A percentile compares a stretch with the other conserved stretches of the same genome.
These are phyloP conservation scores for Nibea albiflora DNA, from an alignment of 2,113 vertebrate genomes.

Conservation along the genomic window DNA sequence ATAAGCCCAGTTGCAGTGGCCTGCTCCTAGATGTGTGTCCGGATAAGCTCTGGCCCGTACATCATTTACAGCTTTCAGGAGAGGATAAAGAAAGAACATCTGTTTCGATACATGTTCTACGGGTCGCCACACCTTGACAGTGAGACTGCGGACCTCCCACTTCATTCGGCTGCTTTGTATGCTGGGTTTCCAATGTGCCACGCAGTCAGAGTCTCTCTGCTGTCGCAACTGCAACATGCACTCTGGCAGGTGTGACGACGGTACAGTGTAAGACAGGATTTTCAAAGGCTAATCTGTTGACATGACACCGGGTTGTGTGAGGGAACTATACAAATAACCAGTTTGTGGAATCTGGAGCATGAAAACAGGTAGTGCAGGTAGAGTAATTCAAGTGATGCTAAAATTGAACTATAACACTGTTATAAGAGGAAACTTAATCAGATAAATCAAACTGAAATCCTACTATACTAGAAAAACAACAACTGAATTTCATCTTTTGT, in stretches of 20 bases:
- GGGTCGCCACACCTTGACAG: slow-evolving; percentile 46
- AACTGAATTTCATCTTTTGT: not conserved
- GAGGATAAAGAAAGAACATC: slow-evolving; percentile 61
- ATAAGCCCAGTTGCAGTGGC: slow-evolving; percentile 61
- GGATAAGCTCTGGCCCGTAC: slow-evolving; percentile 58
- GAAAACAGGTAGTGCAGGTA: not conserved
- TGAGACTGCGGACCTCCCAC: slow-evolving; percentile 28
- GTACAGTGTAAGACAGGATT: slow-evolving; percentile 48
- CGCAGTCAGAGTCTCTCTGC: slow-evolving; percentile 13
- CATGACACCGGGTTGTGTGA: slow-evolving; percentile 22
- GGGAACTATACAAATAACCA: slow-evolving; percentile 13
- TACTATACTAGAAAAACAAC: too few relatives aligned
- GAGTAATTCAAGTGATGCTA: not conserved
- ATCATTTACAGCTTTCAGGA: slow-evolving; percentile 56
- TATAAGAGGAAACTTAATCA: not conserved
- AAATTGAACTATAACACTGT: not conserved
- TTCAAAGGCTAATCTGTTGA: slow-evolving; percentile 54
- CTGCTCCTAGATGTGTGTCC: slow-evolving; percentile 49
- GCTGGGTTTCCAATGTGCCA: slow-evolving; percentile 51
- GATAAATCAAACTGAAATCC: not conserved
- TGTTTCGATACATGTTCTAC: slow-evolving; percentile 54
- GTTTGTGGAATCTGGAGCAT: slow-evolving; percentile 24
- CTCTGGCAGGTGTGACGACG: slow-evolving; percentile 62
- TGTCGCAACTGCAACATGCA: slow-evolving; percentile 54
- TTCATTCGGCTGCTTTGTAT: slow-evolving; percentile 50